Conservation (phyloP, 1,140 invertebrate species). For the Pemphigus obesinymphae region DNA sequence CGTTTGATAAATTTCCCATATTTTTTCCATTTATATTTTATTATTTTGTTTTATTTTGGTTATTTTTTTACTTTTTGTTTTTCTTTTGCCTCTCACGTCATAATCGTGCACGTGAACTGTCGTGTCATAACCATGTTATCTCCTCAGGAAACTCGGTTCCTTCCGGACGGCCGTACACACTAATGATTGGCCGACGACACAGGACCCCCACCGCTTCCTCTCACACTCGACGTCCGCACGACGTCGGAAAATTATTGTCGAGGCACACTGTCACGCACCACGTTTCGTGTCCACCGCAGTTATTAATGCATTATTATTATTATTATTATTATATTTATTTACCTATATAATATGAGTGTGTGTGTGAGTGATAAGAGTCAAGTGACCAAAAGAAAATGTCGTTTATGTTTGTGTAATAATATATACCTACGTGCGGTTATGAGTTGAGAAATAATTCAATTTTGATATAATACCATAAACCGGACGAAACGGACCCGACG, state of each 20-base stretch:
- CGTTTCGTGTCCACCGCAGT: slow-evolving; percentile 34
- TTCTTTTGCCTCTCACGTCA: slow-evolving; percentile 20
- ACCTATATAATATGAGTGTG: background rate
- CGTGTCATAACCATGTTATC: slow-evolving; percentile 28
- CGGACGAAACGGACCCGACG: background rate
- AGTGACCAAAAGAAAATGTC: background rate
- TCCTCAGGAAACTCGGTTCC: slow-evolving; percentile 35
- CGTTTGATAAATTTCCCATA: slow-evolving; percentile 33
- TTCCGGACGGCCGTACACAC: slow-evolving; percentile 26
- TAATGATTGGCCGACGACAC: slow-evolving; percentile 40
- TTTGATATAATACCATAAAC: background rate
- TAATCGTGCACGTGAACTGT: slow-evolving; percentile 39
- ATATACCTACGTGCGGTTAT: background rate
- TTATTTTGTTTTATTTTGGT: slow-evolving; percentile 18
- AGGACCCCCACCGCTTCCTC: background rate
- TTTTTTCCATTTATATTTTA: background rate
- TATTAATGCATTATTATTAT: slow-evolving; percentile 36
- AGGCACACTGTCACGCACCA: slow-evolving; percentile 36
- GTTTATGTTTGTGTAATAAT: background rate
- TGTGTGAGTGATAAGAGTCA: background rate
- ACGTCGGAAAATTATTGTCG: slow-evolving; percentile 10
- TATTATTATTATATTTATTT: background rate
- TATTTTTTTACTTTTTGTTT: slow-evolving; percentile 18
- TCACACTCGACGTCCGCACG: background rate
- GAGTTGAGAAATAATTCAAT: slow-evolving; percentile 7